Evolutionary conservation across 1,140 invertebrate species (phyloP), one percentile per base, ranked within the genome.

Genomic region (Panonychus citri): DNA sequence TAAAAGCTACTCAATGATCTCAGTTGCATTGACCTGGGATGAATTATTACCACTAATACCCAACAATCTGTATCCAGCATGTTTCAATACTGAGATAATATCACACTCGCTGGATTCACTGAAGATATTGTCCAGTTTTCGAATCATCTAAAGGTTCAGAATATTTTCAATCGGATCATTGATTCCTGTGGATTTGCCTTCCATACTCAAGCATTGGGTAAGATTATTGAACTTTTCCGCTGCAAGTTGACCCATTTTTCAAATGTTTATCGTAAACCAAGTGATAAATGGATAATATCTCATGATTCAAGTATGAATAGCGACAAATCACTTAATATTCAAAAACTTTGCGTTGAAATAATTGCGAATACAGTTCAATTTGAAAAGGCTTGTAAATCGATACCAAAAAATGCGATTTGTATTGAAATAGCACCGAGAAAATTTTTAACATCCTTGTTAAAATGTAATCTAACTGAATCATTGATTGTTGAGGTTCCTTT

Each of bases 61-160:
- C 59, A 59, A 74, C 54, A 78, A 82, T 64, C 68, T 94, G 61
- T 77, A 78, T 55, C 80, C 86, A 3, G 93, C 88, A n/a, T 96
- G 91, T 68, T 85, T 95, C 70, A 96, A 96, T 69, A 78, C 83
- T 30, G 73, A 71, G 87, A 95, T 66, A 89, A 81, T 56, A 86
- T 94, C 2, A 91, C 90, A 0, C 76, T 96, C 46, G 93, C 89
- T 3, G 91, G 93, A 0, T 81, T 84, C 2, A 74, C 76, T 8
- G 73, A 75, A 2, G 72, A 75, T 3, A 73, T 91, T 1, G 65
- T 70, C 1, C 74, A 77, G 56, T 85, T 93, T 63, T 77, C 85
- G 15, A n/a, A n/a, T 4, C 3, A 3, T 46, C 43, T 46, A n/a
- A 8, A 15, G 43, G 3, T 10, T 1, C 5, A 46, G 19, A 24